Evolutionary conservation across 2,888 invertebrate genomes (phyloP).

Genomic region (Andricus curvator): DNA sequence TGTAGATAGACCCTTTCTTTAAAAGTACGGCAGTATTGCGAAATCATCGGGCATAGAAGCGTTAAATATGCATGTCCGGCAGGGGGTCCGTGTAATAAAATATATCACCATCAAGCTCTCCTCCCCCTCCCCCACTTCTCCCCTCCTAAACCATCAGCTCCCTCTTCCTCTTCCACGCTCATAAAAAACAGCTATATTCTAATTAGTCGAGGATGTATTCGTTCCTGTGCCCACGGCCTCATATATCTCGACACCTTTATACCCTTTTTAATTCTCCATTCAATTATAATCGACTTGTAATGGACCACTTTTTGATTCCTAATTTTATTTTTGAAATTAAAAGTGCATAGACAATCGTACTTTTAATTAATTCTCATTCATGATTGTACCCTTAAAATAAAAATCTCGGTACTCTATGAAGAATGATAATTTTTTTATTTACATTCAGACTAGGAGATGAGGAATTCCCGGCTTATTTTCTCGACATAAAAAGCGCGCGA

Average conservation of each 20-base stretch:
- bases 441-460: not conserved
- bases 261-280: constrained; percentile 8
- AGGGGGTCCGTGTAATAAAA: constrained; percentile 75
- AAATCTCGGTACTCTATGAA: too few relatives aligned
- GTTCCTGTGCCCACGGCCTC: constrained; percentile 16
- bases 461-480: not conserved
- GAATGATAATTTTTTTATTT: too few relatives aligned
- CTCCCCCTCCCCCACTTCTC: constrained; percentile 55
- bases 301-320: not conserved
- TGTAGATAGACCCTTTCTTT: too few relatives aligned
- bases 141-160: constrained; percentile 66
- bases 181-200: constrained; percentile 78
- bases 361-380: not conserved
- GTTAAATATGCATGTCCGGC: constrained; percentile 78
- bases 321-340: not conserved
- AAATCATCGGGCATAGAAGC: constrained; percentile 53
- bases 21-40: not conserved
- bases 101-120: constrained; percentile 69
- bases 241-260: not conserved
- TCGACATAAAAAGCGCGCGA: constrained; percentile 30
- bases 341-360: not conserved
- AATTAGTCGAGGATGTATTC: constrained; percentile 71
- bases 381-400: not conserved
- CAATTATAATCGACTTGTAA: constrained; percentile 18
- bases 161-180: constrained; percentile 78